Conservation (phyloP, 2,888 invertebrate species). For the Eledone cirrhosa region DNA sequence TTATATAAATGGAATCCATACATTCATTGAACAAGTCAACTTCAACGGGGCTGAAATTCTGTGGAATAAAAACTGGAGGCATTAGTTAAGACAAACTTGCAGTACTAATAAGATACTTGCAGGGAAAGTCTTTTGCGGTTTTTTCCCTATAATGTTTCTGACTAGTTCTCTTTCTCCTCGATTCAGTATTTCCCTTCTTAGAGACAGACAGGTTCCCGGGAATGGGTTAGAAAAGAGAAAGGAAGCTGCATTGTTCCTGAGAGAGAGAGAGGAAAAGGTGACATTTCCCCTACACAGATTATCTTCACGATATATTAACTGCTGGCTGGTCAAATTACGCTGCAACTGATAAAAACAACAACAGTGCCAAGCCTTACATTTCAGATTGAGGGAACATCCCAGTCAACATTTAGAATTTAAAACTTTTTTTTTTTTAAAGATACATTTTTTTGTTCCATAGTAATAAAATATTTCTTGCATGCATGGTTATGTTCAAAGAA, state of each 20-base stretch:
- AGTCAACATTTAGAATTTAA: constrained; percentile 4
- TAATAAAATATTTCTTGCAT: constrained; percentile 27
- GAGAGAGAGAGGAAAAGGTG: no score
- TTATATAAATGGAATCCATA: constrained; percentile 28
- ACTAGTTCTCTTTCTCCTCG: not conserved
- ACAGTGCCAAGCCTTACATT: not conserved
- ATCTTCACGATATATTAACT: no score
- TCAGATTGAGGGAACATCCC: constrained; percentile 1
- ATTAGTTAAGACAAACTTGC: constrained; percentile 30
- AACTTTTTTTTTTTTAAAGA: not conserved
- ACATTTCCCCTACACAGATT: no score
- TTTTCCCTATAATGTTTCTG: not conserved
- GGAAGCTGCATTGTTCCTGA: not conserved
- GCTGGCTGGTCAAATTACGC: constrained; percentile 18
- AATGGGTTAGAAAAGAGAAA: constrained; percentile 18
- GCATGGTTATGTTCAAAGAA: constrained; percentile 24
- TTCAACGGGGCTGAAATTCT: constrained; percentile 27
- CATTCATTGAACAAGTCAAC: constrained; percentile 28
- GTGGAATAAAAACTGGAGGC: constrained; percentile 30
- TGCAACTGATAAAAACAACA: constrained; percentile 15
- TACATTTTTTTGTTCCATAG: constrained; percentile 13
- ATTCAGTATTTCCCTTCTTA: constrained; percentile 14
- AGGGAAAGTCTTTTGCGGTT: constrained; percentile 7
- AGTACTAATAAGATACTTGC: constrained; percentile 17
- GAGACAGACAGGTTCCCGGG: constrained; percentile 23